A percentile compares a stretch with the other conserved stretches of the same genome.
Conservation (phyloP, 2,113 vertebrate species). For the Rhodinocichla rosea region DNA sequence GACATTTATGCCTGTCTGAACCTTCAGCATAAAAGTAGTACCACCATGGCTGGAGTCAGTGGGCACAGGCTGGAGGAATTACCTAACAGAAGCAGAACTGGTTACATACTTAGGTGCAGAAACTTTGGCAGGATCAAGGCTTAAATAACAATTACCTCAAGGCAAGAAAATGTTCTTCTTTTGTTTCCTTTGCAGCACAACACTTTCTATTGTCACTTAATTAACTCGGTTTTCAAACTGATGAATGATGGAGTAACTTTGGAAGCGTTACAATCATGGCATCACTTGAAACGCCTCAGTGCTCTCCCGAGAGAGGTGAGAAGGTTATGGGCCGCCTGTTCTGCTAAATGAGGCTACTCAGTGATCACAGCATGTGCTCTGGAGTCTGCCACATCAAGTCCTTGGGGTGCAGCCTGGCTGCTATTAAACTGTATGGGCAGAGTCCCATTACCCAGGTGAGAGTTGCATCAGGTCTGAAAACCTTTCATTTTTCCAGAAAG, state of each 20-base stretch:
- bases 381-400: background rate
- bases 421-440: background rate
- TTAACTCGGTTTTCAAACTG: conserved; percentile 10
- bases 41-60: background rate
- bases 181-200: conserved; percentile 22
- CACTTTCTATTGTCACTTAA: conserved; percentile 28
- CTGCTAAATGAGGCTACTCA: background rate
- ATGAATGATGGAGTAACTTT: conserved; percentile 16
- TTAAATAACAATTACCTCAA: background rate
- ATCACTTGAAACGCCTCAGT: background rate
- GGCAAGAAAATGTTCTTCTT: conserved; percentile 32
- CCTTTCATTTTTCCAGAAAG: background rate
- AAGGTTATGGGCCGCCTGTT: background rate
- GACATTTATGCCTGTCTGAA: background rate
- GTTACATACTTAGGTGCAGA: background rate
- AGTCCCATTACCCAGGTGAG: background rate
- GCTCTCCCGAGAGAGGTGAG: background rate
- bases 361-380: background rate
- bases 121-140: background rate
- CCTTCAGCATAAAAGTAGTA: background rate
- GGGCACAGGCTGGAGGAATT: background rate
- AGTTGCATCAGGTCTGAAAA: background rate
- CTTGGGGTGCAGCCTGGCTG: background rate
- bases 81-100: background rate
- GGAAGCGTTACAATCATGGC: background rate